Evolutionary conservation across 2,888 invertebrate species (phyloP), one percentile per base, ranked within the genome.

Genomic region (Amphipoea lucens): DNA sequence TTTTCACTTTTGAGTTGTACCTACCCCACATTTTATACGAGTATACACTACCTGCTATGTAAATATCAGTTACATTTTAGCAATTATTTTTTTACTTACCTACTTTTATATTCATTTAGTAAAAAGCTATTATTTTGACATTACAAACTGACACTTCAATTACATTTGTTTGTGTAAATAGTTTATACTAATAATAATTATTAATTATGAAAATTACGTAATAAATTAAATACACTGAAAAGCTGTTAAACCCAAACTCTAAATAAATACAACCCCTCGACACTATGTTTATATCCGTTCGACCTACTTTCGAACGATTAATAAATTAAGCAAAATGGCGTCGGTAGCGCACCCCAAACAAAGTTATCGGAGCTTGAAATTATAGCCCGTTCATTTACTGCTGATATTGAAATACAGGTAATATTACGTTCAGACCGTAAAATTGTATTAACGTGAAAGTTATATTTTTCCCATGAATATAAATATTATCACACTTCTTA

Each of bases 361-460:
- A 81, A 87, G 76, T 77, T 81, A 87, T 72, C 66, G 73, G 68
- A 71, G 76, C 82, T 82, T 77, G 71, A 87, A 87, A 87, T 87
- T 87, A 77, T 78, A 78, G 48, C 66, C 54, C 60, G 36, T 65
- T 63, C 63, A 14, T 40, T 65, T 60, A 65, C 74, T 74, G 85
- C 77, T 82, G 85, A 78, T 81, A 67, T 84, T 72, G 54, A 70
- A 71, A 65, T 68, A 75, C 69, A 77, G 71, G 72, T 84, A 66
- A 72, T 70, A 36, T 48, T 78, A 67, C 54, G 29, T 73, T 62
- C 29, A 14, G 29, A 4, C 12, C 12, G 23, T 29, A 36, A 40
- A 20, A n/a, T 42, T 65, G 0, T 54, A 36, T 68, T 17, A n/a
- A 80, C 29, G 23, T 29, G 20, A n/a, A 48, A 9, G 20, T 36